phyloP scores from a whole-genome alignment of 2,888 invertebrate genomes.

The Chloroclysta siterata region DNA sequence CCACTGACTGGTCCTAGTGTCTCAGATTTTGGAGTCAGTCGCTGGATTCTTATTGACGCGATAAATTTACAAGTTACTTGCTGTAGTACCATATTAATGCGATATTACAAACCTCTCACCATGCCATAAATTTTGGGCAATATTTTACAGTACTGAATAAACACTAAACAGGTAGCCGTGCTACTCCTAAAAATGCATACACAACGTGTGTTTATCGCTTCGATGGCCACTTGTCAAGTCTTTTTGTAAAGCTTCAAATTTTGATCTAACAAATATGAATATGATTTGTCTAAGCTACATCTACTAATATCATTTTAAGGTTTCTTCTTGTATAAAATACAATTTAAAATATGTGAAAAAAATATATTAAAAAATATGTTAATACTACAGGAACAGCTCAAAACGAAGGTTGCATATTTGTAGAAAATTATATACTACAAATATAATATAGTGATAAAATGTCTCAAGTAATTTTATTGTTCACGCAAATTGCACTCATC shows the following conservation, averaged over 20 bases:
- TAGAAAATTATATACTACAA: not conserved
- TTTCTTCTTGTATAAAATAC: not conserved
- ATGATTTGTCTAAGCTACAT: conserved; percentile 1
- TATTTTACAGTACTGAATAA: no score
- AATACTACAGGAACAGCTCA: no score
- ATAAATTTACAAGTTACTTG: no score
- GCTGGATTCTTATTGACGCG: no score
- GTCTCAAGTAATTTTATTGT: not conserved
- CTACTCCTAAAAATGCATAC: not conserved
- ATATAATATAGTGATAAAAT: not conserved
- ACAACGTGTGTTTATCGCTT: conserved; percentile 4
- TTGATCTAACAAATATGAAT: conserved; percentile 14
- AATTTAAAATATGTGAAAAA: no score
- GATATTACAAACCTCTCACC: no score
- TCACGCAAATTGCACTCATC: conserved; percentile 23
- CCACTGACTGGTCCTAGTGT: no score
- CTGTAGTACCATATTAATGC: no score
- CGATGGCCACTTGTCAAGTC: conserved; percentile 11
- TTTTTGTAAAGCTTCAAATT: conserved; percentile 9
- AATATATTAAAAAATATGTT: not conserved
- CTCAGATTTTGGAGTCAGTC: no score
- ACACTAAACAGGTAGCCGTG: not conserved
- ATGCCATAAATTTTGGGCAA: no score
- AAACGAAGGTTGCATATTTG: not conserved
- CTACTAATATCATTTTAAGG: conserved; percentile 4